Percentiles rank a stretch among this genome's conserved stretches.
phyloP scores from a whole-genome alignment of 2,113 vertebrate genomes.

The Emydura subglobosa region DNA sequence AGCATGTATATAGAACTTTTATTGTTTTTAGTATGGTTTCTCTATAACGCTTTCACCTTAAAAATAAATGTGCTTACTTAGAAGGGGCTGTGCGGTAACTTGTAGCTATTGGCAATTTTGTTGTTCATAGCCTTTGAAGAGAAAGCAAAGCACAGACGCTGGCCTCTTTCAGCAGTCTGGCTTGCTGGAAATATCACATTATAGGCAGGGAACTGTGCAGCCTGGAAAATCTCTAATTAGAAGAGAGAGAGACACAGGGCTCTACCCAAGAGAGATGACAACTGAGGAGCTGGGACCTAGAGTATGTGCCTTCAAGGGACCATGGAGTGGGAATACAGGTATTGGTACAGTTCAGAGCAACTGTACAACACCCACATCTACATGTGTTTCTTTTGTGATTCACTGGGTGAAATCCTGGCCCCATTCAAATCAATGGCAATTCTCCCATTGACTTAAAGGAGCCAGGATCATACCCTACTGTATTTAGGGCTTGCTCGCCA shows the following conservation, averaged over 20 bases:
- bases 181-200: background rate
- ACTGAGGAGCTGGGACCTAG: background rate
- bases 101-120: background rate
- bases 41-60: background rate
- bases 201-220: background rate
- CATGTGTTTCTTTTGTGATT: background rate
- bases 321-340: background rate
- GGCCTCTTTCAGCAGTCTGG: background rate
- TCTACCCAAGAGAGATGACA: background rate
- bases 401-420: background rate
- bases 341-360: background rate
- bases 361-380: background rate
- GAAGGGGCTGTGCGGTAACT: background rate
- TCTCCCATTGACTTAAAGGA: accelerated
- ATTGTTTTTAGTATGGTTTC: background rate
- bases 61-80: background rate
- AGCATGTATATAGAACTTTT: background rate
- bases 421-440: background rate
- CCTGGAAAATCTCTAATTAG: background rate
- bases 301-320: background rate
- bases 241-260: background rate
- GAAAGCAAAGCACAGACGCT: background rate
- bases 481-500: background rate
- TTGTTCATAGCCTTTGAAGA: background rate
- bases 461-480: background rate